Conservation (phyloP, 1,140 invertebrate genomes). For the Musca domestica region DNA sequence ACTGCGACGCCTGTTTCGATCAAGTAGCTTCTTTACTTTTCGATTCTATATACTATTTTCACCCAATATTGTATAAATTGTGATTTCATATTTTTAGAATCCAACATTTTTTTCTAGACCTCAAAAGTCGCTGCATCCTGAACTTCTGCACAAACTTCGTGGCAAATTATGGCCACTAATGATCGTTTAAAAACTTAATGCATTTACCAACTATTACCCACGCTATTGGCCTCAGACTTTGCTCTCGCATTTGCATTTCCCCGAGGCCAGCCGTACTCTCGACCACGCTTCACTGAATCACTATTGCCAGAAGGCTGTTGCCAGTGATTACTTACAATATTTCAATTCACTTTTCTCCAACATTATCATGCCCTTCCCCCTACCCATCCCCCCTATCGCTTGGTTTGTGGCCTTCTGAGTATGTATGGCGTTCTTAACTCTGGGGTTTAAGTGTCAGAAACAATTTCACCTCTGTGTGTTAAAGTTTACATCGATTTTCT, state of each 20-base stretch:
- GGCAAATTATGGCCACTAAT: conserved; percentile 14
- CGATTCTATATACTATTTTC: too few relatives aligned
- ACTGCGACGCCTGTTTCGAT: too few relatives aligned
- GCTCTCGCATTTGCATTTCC: not conserved
- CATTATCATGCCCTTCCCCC: not conserved
- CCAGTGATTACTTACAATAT: conserved; percentile 16
- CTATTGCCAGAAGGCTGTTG: not conserved
- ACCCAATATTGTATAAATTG: too few relatives aligned
- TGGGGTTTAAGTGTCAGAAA: conserved; percentile 16
- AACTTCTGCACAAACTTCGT: not conserved
- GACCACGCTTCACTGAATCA: not conserved
- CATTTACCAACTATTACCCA: too few relatives aligned
- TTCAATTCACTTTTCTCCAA: conserved; percentile 12
- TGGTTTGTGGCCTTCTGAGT: too few relatives aligned
- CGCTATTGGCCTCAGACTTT: too few relatives aligned
- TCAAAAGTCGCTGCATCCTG: too few relatives aligned
- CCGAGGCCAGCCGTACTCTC: not conserved
- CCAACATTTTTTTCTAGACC: too few relatives aligned
- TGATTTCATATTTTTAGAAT: too few relatives aligned
- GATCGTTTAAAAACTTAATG: conserved; percentile 15
- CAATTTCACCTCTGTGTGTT: conserved; percentile 19
- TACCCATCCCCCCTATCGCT: not conserved
- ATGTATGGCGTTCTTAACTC: not conserved
- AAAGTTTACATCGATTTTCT: conserved; percentile 22
- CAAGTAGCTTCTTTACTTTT: too few relatives aligned